These are phyloP conservation scores for Drosophila meridiana DNA, from an alignment of 2,888 invertebrate genomes.

Conservation along the genomic window DNA sequence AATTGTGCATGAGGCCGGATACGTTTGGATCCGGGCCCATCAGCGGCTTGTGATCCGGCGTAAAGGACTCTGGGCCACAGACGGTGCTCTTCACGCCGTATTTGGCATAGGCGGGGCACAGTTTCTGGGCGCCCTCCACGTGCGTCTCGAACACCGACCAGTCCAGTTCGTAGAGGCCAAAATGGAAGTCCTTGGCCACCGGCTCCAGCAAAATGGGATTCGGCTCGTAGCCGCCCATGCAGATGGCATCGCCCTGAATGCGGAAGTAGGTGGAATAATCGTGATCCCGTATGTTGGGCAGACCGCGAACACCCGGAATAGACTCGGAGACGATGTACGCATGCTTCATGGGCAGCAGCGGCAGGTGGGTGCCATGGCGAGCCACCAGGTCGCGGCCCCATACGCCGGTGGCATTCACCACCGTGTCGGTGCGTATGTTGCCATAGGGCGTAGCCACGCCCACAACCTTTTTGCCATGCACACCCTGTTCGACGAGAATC, in stretches of 20 bases:
- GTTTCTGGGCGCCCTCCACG: slow-evolving; percentile 89
- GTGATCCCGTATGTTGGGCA: slow-evolving; percentile 94
- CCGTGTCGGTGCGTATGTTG: slow-evolving; percentile 90
- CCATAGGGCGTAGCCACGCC: slow-evolving; percentile 91
- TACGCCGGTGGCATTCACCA: slow-evolving; percentile 90
- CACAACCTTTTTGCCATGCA: slow-evolving; percentile 87
- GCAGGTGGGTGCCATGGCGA: slow-evolving; percentile 87
- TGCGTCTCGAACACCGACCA: slow-evolving; percentile 93
- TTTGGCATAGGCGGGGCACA: slow-evolving; percentile 90
- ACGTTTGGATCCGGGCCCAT: slow-evolving; percentile 91
- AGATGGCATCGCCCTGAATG: slow-evolving; percentile 92
- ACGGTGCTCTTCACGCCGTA: slow-evolving; percentile 94
- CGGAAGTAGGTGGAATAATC: slow-evolving; percentile 93
- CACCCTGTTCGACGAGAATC: slow-evolving; percentile 88
- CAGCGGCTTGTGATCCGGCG: slow-evolving; percentile 95
- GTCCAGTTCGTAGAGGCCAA: slow-evolving; percentile 94
- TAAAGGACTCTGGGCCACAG: slow-evolving; percentile 96
- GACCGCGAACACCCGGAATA: slow-evolving; percentile 90
- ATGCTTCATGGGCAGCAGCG: slow-evolving; percentile 94
- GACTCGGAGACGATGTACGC: slow-evolving; percentile 94
- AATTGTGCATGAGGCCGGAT: slow-evolving; percentile 92
- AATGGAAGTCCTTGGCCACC: slow-evolving; percentile 91
- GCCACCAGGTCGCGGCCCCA: slow-evolving; percentile 91
- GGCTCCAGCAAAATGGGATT: slow-evolving; percentile 93
- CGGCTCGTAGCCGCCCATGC: slow-evolving; percentile 94